Evolutionary conservation across 2,888 invertebrate genomes (phyloP), one percentile per base, ranked within the genome.

Genomic region (Sphaeridia pumilis): DNA sequence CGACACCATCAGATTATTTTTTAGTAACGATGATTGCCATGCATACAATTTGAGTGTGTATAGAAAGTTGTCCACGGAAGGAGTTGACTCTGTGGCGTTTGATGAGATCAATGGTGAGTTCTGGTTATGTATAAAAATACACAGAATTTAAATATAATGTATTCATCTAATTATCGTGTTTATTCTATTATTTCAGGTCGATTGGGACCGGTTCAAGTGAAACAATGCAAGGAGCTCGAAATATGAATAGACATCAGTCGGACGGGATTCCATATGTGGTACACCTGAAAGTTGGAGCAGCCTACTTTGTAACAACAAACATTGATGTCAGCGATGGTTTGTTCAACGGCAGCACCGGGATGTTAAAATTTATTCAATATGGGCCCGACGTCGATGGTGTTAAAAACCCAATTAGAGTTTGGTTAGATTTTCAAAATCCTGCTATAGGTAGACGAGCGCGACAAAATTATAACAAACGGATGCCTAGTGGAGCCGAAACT

Each of bases 281-380:
- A 1, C 4, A 12, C 4, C 24, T 56, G 2, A 44, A 56, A 43
- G 49, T 56, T 3, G 53, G 49, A 1, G 55, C 34, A 12, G 14
- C 20, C 10, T 56, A 51, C 25, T 38, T 56, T 20, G 45, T 64
- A 2, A 48, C 54, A 0, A 48, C 38, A 12, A 65, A 65, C 28
- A 31, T 65, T 22, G 54, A 57, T 38, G 56, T 57, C 0, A 2
- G 36, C 0, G 63, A 63, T 47, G 60, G 60, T 0, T 41, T 64
- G 1, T 56, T 59, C 10, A 64, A 64, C 51, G 60, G 62, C 7
- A 14, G 58, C 1, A 53, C 48, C 12, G 62, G 60, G n/a, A 47
- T 14, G 31, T 31, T 14, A 31, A 43, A 26, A 25, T 44, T 48
- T 22, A 27, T 27, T 2, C 20, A 46, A 20, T 31, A 44, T 3